Conservation (phyloP, 2,888 invertebrate genomes). For the Fabriciana adippe region DNA sequence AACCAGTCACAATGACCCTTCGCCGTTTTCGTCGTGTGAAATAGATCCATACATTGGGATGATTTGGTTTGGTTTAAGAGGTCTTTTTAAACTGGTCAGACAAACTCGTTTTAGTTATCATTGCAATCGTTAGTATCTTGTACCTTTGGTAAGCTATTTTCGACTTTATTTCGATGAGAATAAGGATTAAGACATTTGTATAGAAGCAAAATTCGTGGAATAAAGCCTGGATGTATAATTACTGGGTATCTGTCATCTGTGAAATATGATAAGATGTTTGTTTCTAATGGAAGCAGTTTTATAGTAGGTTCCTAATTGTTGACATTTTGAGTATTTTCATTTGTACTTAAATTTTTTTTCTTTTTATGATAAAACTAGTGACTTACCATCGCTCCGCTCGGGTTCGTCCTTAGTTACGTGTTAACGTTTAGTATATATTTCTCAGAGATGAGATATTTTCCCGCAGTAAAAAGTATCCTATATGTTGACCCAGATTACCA, state of each 20-base stretch:
- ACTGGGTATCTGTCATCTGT: constrained; percentile 55
- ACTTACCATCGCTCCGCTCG: too few relatives aligned
- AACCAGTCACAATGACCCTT: constrained; percentile 49
- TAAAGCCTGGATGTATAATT: constrained; percentile 53
- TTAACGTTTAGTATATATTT: too few relatives aligned
- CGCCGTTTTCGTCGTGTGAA: constrained; percentile 36
- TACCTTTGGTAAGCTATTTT: constrained; percentile 38
- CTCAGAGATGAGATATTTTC: too few relatives aligned
- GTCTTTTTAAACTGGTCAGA: constrained; percentile 49
- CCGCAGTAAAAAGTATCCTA: too few relatives aligned
- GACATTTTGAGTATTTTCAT: constrained; percentile 28
- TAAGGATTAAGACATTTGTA: constrained; percentile 35
- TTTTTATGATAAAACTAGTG: background rate
- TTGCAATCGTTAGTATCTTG: constrained; percentile 52
- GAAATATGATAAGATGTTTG: constrained; percentile 47
- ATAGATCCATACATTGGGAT: constrained; percentile 22
- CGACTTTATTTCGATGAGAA: constrained; percentile 35
- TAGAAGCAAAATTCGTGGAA: constrained; percentile 47
- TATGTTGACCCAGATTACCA: too few relatives aligned
- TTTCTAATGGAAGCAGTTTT: constrained; percentile 37
- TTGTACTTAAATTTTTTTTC: background rate
- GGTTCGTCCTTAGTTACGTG: too few relatives aligned
- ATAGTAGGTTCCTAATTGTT: constrained; percentile 28
- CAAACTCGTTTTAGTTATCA: constrained; percentile 56
- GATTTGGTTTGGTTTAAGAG: constrained; percentile 33